Evolutionary conservation across 2,113 vertebrate species (phyloP).

Genomic region (Cyprinodon brontotheroides): DNA sequence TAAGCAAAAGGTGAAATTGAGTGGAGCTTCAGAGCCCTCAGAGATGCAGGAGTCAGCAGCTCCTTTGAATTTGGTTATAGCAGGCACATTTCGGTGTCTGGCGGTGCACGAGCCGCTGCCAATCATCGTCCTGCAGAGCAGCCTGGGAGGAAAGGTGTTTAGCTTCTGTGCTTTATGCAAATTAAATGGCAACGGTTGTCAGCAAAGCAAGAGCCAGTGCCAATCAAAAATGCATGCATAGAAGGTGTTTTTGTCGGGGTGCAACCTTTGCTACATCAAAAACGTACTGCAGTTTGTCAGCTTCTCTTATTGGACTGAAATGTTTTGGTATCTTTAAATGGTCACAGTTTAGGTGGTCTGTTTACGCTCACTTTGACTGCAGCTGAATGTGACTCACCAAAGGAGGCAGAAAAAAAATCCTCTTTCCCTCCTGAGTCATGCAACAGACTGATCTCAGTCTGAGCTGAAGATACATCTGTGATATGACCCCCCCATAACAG

Average conservation of each 20-base stretch:
- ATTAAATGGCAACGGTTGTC: slow-evolving; percentile 33
- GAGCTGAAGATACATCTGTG: background rate
- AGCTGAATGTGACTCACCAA: background rate
- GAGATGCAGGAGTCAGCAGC: slow-evolving; percentile 19
- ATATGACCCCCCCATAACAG: background rate
- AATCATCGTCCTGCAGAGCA: slow-evolving; percentile 51
- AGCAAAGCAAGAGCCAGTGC: slow-evolving; percentile 24
- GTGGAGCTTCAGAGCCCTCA: slow-evolving; percentile 23
- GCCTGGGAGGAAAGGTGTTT: slow-evolving; percentile 22
- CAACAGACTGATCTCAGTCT: background rate
- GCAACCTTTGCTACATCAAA: background rate
- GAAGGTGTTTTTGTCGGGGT: background rate
- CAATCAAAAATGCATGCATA: slow-evolving; percentile 35
- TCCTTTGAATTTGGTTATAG: slow-evolving; percentile 40
- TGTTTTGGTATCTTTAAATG: background rate
- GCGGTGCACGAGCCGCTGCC: slow-evolving; percentile 32
- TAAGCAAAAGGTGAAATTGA: slow-evolving; percentile 60
- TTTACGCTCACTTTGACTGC: background rate
- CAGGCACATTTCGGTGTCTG: slow-evolving; percentile 35
- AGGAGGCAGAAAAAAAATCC: too few species aligned
- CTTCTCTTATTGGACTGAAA: background rate
- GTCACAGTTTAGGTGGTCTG: background rate
- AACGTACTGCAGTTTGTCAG: background rate
- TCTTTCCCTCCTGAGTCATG: background rate
- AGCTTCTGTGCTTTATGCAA: slow-evolving; percentile 42